These are phyloP conservation scores for Cyphomyrmex costatus DNA, from an alignment of 1,140 invertebrate species.

Conservation along the genomic window DNA sequence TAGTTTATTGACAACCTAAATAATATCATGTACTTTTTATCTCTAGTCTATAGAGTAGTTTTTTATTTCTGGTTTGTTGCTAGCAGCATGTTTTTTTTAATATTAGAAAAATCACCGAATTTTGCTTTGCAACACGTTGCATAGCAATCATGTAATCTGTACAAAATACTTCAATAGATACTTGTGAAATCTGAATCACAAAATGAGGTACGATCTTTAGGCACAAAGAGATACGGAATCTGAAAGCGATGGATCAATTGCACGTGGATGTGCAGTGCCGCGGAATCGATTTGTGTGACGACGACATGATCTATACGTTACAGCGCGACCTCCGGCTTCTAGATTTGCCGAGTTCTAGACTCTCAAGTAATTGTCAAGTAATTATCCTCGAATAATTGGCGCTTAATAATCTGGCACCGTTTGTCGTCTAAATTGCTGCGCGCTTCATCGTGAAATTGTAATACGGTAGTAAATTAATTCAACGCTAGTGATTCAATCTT, in stretches of 20 bases:
- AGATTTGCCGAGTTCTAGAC: constrained; percentile 63
- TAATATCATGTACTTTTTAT: background rate
- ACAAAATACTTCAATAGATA: background rate
- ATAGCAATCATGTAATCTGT: background rate
- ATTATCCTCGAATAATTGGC: constrained; percentile 64
- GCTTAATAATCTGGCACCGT: constrained; percentile 57
- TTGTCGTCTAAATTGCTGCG: constrained; percentile 53
- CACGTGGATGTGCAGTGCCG: constrained; percentile 80
- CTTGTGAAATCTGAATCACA: background rate
- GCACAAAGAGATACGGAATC: constrained; percentile 82
- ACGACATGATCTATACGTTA: constrained; percentile 79
- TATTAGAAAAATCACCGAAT: background rate
- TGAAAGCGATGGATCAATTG: constrained; percentile 83
- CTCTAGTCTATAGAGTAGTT: no score
- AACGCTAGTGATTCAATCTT: background rate
- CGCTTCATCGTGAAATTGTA: constrained; percentile 30
- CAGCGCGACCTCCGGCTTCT: constrained; percentile 78
- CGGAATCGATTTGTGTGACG: constrained; percentile 79
- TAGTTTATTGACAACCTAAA: background rate
- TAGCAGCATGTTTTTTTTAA: background rate
- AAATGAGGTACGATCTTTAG: constrained; percentile 29
- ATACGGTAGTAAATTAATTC: constrained; percentile 43
- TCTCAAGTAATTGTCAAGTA: constrained; percentile 78
- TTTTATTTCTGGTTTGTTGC: background rate
- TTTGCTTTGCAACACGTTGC: background rate